phyloP scores from a whole-genome alignment of 2,888 invertebrate species.

The Agrochola lychnidis region DNA sequence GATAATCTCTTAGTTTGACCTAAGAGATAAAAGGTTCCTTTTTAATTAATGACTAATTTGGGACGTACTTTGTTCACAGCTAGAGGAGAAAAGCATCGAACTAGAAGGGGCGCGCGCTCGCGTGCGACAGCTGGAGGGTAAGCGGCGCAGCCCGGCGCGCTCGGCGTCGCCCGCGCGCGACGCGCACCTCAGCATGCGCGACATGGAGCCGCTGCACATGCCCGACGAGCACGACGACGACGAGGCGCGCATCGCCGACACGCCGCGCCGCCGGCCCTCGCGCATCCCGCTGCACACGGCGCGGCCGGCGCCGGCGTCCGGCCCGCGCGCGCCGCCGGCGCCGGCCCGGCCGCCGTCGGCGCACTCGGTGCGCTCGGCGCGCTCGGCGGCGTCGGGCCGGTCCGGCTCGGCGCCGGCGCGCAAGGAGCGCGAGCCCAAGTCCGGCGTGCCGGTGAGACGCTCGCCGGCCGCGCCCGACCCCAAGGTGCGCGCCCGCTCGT shows the following conservation, averaged over 20 bases:
- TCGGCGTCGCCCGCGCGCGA: slow-evolving; percentile 70
- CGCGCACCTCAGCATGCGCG: slow-evolving; percentile 84
- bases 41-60: slow-evolving; percentile 13
- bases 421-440: slow-evolving; percentile 74
- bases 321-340: slow-evolving; percentile 77
- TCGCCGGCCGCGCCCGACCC: slow-evolving; percentile 84
- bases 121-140: slow-evolving; percentile 93
- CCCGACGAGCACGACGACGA: slow-evolving; percentile 89
- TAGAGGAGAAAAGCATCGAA: slow-evolving; percentile 96
- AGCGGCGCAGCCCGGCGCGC: slow-evolving; percentile 65
- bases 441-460: slow-evolving; percentile 77
- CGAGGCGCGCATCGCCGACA: slow-evolving; percentile 93
- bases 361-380: slow-evolving; percentile 77
- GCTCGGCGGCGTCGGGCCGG: slow-evolving; percentile 65
- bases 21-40: neutral
- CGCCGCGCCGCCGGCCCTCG: slow-evolving; percentile 91
- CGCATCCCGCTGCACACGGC: slow-evolving; percentile 76
- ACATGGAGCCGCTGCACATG: slow-evolving; percentile 85
- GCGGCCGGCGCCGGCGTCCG: slow-evolving; percentile 68
- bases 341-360: slow-evolving; percentile 73
- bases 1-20: neutral
- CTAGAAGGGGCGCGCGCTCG: slow-evolving; percentile 95
- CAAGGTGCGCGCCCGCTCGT: slow-evolving; percentile 94
- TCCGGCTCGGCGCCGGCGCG: slow-evolving; percentile 70
- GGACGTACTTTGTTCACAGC: slow-evolving; percentile 84